A percentile compares a stretch with the other conserved stretches of the same genome.
These are phyloP conservation scores for Laticauda colubrina DNA, from an alignment of 2,113 vertebrate genomes.

Conservation along the genomic window DNA sequence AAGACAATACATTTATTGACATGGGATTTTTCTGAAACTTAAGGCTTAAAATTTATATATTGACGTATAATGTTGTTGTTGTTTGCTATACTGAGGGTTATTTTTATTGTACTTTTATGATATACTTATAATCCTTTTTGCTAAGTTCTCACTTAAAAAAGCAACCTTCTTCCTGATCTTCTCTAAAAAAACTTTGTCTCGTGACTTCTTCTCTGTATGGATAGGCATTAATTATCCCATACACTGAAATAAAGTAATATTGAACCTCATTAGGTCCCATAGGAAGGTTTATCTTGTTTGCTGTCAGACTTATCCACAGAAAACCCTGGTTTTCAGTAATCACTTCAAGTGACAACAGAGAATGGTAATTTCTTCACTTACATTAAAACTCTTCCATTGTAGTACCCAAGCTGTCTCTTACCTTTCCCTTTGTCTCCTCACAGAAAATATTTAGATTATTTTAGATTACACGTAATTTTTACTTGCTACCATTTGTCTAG, in stretches of 20 bases:
- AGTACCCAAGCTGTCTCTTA: neutral
- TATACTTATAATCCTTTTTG: neutral
- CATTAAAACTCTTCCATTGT: neutral
- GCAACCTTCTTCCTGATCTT: neutral
- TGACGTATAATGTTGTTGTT: neutral
- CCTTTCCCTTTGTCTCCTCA: neutral
- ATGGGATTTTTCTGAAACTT: neutral
- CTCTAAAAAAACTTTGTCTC: neutral
- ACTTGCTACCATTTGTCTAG: neutral
- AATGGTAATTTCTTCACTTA: neutral
- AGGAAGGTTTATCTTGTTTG: neutral
- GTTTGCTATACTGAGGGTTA: neutral
- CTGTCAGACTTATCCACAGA: neutral
- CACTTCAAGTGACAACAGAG: neutral
- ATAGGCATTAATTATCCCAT: neutral
- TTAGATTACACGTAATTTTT: neutral
- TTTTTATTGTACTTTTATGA: neutral
- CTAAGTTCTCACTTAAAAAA: neutral
- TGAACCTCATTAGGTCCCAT: neutral
- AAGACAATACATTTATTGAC: neutral
- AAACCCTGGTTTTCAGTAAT: neutral
- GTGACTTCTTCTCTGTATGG: neutral
- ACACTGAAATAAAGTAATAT: neutral
- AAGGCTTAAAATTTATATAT: neutral
- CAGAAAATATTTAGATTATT: neutral